Conservation (phyloP, 2,797 vertebrate species). For the Cirrhinus mrigala region DNA sequence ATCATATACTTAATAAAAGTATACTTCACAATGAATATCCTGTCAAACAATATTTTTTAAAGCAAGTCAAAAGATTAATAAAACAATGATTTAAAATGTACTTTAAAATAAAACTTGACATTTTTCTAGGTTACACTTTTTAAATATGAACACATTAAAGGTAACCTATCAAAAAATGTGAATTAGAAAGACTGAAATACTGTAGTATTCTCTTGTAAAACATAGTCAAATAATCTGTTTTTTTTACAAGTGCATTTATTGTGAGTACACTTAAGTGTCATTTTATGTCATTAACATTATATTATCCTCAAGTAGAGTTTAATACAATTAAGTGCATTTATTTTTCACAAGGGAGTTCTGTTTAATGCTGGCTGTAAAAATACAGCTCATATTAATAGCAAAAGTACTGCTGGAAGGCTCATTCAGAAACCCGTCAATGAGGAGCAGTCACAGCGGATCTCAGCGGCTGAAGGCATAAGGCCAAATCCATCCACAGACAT, state of each 20-base stretch:
- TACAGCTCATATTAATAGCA: neutral
- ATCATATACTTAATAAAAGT: too few relatives aligned
- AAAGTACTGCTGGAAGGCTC: neutral
- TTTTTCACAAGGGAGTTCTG: neutral
- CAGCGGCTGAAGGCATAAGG: neutral
- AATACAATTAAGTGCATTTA: neutral
- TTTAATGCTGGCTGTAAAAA: neutral
- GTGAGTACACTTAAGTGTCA: neutral
- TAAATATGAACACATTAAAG: too few relatives aligned
- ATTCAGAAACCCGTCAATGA: constrained; percentile 1
- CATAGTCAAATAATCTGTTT: neutral
- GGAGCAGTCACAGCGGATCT: neutral
- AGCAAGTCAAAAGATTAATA: neutral
- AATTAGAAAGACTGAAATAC: neutral
- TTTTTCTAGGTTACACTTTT: too few relatives aligned
- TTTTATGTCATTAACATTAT: neutral
- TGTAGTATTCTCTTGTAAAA: neutral
- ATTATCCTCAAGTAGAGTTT: too few relatives aligned
- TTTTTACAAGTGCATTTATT: neutral
- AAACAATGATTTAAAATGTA: neutral
- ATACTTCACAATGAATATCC: too few relatives aligned
- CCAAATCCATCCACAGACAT: constrained; percentile 13
- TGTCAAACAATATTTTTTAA: neutral
- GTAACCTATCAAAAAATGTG: neutral
- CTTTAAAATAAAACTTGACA: too few relatives aligned